Evolutionary conservation across 2,797 vertebrate species (phyloP), one percentile per base, ranked within the genome.

Genomic region (Siniperca obscura): DNA sequence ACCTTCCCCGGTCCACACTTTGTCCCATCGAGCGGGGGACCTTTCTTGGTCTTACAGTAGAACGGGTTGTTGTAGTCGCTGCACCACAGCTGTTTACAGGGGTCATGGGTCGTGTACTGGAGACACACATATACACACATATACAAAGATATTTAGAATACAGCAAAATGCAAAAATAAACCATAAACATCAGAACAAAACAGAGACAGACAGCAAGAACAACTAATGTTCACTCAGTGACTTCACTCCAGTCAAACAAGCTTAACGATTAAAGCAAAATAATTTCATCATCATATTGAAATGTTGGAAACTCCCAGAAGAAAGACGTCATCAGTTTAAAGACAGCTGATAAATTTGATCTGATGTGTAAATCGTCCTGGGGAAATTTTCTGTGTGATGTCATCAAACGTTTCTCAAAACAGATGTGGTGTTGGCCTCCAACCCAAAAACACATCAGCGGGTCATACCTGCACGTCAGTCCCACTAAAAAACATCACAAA

Each of bases 1-100:
- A 99, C 98, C 97, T 98, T 98, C 56, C 97, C 98, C 3, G 96
- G 94, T 0, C 96, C 97, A 82, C 98, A 99, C 94, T 96, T 97
- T 50, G 98, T 99, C 77, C 98, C 98, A 0, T 99, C 98, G 30
- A 99, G 94, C 0, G 98, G 97, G 2, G 98, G 98, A 2, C 98
- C 98, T 87, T 99, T 99, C 94, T 98, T 99, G 48, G 98, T 98
- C 92, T 97, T 98, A 89, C 98, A 99, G 94, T 97, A 99, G 87
- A 98, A 98, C 4, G 98, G 98, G 88, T 98, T 98, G 91, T 97
- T 96, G 0, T 97, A 97, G 81, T 99, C 97, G 78, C 97, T 98
- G 74, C 98, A 99, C 98, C 98, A 99, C 70, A 99, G 95, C 91
- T 99, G 97, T 83, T 98, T 98, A 92, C 98, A 99, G 64, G 98